Evolutionary conservation across 2,113 vertebrate species (phyloP).

Genomic region (Pandion haliaetus): DNA sequence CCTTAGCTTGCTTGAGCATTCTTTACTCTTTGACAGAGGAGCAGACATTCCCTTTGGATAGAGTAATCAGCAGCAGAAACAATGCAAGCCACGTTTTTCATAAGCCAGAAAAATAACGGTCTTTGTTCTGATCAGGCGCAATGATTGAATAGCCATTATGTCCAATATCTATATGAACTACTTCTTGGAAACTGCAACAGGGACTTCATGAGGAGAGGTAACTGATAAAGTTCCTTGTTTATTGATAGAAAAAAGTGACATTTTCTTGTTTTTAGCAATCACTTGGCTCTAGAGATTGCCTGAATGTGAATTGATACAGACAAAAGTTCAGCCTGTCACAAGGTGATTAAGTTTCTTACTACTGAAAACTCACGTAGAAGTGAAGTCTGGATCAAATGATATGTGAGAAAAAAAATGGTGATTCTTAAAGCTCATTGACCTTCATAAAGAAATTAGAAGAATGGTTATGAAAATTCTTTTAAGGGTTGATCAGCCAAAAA

Average conservation of each 20-base stretch:
- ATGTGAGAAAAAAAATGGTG: background rate
- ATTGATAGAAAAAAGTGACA: background rate
- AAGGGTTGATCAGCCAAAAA: background rate
- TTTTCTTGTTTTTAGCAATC: background rate
- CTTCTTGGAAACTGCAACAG: background rate
- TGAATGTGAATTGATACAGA: background rate
- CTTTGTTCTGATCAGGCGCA: constrained; percentile 12
- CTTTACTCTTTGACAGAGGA: background rate
- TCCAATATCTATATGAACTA: background rate
- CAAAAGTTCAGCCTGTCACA: background rate
- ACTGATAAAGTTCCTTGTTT: background rate
- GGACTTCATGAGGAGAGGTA: background rate
- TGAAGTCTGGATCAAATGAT: background rate
- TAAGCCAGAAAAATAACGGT: background rate
- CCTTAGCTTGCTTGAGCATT: background rate
- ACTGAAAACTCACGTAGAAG: background rate
- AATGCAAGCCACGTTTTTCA: constrained; percentile 1
- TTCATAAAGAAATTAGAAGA: background rate
- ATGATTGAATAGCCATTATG: background rate
- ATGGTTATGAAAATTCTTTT: background rate
- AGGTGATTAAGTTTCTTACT: background rate
- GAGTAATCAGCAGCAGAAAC: constrained; percentile 6
- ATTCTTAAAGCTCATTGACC: background rate
- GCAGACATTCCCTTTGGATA: constrained; percentile 41
- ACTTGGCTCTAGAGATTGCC: background rate